Evolutionary conservation across 2,888 invertebrate species (phyloP).

Genomic region (Petrolisthes manimaculis): DNA sequence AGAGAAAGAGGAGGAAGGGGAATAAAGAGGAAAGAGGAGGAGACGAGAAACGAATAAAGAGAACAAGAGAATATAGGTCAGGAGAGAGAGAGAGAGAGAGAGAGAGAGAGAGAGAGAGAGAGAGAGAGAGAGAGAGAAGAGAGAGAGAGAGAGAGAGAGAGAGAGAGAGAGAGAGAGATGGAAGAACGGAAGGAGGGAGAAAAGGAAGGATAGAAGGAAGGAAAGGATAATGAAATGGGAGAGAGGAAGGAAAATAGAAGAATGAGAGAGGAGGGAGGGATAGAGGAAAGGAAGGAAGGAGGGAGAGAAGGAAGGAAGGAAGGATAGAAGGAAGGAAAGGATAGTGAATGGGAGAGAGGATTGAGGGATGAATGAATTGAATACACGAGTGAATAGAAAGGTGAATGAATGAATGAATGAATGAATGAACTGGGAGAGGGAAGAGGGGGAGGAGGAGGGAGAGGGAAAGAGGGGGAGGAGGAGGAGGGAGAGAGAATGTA

Average conservation of each 20-base stretch:
- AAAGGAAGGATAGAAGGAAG: not conserved
- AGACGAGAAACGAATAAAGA: no score
- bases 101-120: not conserved
- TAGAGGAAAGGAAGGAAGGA: not conserved
- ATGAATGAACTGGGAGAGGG: slow-evolving; percentile 9
- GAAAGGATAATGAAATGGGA: not conserved
- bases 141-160: not conserved
- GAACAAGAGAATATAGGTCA: no score
- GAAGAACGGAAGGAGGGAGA: not conserved
- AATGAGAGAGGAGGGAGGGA: not conserved
- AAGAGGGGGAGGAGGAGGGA: not conserved
- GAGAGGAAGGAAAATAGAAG: not conserved
- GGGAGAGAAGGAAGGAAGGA: not conserved
- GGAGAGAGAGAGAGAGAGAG: slow-evolving; percentile 10
- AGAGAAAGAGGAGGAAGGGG: no score
- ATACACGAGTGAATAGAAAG: slow-evolving; percentile 4
- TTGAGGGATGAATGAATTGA: not conserved
- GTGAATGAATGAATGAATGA: slow-evolving; percentile 1
- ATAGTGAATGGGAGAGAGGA: not conserved
- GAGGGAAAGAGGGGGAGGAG: slow-evolving; percentile 4
- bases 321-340: not conserved
- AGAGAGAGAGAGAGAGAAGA: not conserved
- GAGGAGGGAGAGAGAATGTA: not conserved
- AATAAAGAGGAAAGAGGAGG: no score
- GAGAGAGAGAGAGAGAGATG: not conserved